phyloP scores from a whole-genome alignment of 2,797 vertebrate species.

The Phyllotis vaccarum region DNA sequence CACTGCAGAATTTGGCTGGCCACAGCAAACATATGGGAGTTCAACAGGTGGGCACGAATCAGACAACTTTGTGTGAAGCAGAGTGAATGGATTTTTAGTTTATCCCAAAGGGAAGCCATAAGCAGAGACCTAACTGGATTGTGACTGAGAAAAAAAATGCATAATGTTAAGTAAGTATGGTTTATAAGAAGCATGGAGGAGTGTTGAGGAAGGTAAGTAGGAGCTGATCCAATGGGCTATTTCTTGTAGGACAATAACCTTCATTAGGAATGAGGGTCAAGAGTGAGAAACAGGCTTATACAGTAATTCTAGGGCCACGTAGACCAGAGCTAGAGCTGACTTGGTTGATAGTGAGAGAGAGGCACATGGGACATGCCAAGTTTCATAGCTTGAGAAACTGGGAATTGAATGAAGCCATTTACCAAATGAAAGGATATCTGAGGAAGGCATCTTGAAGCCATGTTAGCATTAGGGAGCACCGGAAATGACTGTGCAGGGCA shows the following conservation, averaged over 20 bases:
- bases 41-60: not conserved
- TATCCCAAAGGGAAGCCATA: not conserved
- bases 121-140: not conserved
- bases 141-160: not conserved
- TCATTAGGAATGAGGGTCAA: not conserved
- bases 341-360: not conserved
- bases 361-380: not conserved
- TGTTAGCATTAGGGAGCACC: not conserved
- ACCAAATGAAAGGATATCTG: not conserved
- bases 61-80: not conserved
- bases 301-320: not conserved
- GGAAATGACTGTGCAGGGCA: not conserved
- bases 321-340: not conserved
- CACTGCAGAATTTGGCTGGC: not conserved
- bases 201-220: not conserved
- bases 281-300: rapidly evolving
- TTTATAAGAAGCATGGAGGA: not conserved
- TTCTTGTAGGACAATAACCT: not conserved
- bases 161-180: not conserved
- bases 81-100: not conserved
- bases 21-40: rapidly evolving
- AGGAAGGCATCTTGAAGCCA: not conserved
- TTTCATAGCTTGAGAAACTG: not conserved
- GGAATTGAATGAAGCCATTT: not conserved
- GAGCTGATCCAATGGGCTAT: not conserved